Conservation (phyloP, 2,888 invertebrate species). For the Pseudeuparius sepicola region DNA sequence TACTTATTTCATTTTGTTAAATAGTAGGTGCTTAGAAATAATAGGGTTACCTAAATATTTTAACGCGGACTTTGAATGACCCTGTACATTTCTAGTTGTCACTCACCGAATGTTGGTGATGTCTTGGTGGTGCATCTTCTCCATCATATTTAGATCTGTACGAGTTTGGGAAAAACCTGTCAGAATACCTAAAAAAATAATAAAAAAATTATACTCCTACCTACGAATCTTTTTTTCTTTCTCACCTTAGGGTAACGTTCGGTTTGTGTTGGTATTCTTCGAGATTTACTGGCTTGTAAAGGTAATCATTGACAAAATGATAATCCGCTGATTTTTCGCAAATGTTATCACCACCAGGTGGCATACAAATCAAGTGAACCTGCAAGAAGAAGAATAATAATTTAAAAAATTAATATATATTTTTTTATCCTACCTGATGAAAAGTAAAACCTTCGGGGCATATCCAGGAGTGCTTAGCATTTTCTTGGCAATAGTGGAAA, state of each 20-base stretch:
- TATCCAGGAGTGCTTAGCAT: slow-evolving; percentile 84
- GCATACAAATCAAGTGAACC: slow-evolving; percentile 91
- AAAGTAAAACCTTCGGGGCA: slow-evolving; percentile 86
- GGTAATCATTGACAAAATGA: slow-evolving; percentile 86
- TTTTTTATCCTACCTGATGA: slow-evolving; percentile 56
- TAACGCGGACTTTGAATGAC: too few relatives aligned
- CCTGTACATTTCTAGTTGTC: too few relatives aligned
- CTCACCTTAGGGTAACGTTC: slow-evolving; percentile 56
- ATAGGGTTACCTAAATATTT: too few relatives aligned
- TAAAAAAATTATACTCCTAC: too few relatives aligned
- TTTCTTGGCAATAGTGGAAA: slow-evolving; percentile 89
- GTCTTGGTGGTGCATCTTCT: slow-evolving; percentile 40
- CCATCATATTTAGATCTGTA: slow-evolving; percentile 54
- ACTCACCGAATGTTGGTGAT: slow-evolving; percentile 35
- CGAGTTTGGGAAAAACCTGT: slow-evolving; percentile 73
- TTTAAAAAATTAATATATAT: slow-evolving; percentile 3
- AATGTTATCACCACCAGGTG: slow-evolving; percentile 78
- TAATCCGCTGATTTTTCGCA: slow-evolving; percentile 83
- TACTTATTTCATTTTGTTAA: too few relatives aligned
- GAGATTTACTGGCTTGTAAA: slow-evolving; percentile 79
- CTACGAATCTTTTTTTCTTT: too few relatives aligned
- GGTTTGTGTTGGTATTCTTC: slow-evolving; percentile 74
- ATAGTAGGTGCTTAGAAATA: too few relatives aligned
- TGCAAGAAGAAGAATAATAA: slow-evolving; percentile 35
- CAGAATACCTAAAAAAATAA: too few relatives aligned